A percentile compares a stretch with the other conserved stretches of the same genome.
Evolutionary conservation across 1,140 invertebrate genomes (phyloP).

Genomic region (Choristoneura fumiferana): DNA sequence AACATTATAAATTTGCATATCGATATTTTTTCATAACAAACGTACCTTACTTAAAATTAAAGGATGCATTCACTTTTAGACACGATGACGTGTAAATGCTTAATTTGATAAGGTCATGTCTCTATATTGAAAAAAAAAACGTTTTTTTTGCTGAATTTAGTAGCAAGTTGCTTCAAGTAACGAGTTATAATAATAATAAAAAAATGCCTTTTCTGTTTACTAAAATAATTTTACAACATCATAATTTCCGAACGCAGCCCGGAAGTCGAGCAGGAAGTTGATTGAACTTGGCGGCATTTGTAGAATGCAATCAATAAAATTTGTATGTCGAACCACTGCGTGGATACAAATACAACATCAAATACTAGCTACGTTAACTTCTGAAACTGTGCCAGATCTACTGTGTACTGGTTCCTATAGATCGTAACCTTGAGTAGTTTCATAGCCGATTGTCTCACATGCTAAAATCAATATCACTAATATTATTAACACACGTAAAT

Average conservation of each 20-base stretch:
- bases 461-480: no score
- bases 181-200: no score
- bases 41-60: neutral
- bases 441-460: no score
- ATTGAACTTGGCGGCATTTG: conserved; percentile 29
- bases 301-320: conserved; percentile 33
- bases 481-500: neutral
- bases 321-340: neutral
- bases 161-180: no score
- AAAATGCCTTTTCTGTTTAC: no score
- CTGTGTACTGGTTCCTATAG: no score
- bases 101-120: no score
- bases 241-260: neutral
- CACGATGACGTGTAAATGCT: neutral
- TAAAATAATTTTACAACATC: no score
- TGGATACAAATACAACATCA: neutral
- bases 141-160: no score
- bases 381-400: conserved; percentile 10
- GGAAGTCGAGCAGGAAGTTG: conserved; percentile 2
- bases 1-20: neutral
- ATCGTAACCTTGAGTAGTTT: no score
- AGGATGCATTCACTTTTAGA: neutral
- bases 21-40: neutral
- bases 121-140: no score
- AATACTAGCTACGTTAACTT: neutral